A percentile compares a stretch with the other conserved stretches of the same genome.
Conservation (phyloP, 2,888 invertebrate species). For the Hemicrepidius hirtus region DNA sequence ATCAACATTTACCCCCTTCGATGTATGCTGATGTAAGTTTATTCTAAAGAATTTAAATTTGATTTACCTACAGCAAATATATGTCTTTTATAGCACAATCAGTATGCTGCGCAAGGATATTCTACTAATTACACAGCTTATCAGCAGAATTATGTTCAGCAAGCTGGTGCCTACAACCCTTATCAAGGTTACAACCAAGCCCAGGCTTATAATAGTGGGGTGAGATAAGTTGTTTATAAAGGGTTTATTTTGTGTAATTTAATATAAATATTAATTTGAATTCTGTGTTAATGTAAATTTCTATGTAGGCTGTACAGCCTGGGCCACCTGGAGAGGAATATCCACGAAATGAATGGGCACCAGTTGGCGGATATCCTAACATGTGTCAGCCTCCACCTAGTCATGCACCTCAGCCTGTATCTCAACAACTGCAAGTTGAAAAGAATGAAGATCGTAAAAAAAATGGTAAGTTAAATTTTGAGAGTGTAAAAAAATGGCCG, state of each 20-base stretch:
- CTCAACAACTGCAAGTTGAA: slow-evolving; percentile 62
- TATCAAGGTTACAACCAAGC: slow-evolving; percentile 56
- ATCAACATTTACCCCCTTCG: slow-evolving; percentile 55
- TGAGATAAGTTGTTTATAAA: no score
- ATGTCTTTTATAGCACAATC: slow-evolving; percentile 49
- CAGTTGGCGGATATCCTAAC: slow-evolving; percentile 56
- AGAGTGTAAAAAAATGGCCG: slow-evolving; percentile 3
- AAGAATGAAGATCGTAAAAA: slow-evolving; percentile 74
- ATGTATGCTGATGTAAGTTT: slow-evolving; percentile 56
- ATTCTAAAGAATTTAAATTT: background rate
- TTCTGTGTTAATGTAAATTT: slow-evolving; percentile 10
- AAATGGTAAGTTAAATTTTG: slow-evolving; percentile 69
- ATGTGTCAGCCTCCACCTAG: slow-evolving; percentile 47
- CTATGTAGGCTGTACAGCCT: slow-evolving; percentile 60
- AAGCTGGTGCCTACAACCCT: slow-evolving; percentile 44
- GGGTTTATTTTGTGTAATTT: no score
- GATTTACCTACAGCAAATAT: background rate
- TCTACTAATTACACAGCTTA: slow-evolving; percentile 51
- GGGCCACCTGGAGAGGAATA: slow-evolving; percentile 58
- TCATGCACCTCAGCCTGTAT: slow-evolving; percentile 60
- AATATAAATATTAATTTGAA: no score
- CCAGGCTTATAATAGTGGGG: slow-evolving; percentile 51
- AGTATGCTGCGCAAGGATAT: slow-evolving; percentile 55
- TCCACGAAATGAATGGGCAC: slow-evolving; percentile 61
- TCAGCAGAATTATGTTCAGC: slow-evolving; percentile 51